Base-by-base conservation (phyloP, 2,113 vertebrate species). In the Talpa occidentalis region DNA sequence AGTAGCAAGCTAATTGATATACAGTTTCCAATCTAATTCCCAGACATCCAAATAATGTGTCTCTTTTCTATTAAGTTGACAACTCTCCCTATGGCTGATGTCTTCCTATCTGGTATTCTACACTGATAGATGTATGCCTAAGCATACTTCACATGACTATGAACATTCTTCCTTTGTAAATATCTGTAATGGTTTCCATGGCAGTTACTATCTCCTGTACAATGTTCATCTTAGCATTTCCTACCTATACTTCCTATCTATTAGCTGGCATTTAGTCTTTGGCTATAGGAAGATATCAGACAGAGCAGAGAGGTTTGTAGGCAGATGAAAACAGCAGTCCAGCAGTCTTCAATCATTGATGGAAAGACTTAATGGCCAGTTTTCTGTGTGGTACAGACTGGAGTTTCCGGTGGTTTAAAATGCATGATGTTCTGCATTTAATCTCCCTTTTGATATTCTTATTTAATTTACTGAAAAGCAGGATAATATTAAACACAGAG, bases 401-500 rank as follows among this genome's bases (percentile, higher is more conserved):
- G 42, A 69, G 28, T 76, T 22, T 88, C 49, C 83, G 44, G 16
- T 59, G 32, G 59, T 54, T 62, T 35, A 52, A 93, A 86, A 56
- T 9, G 11, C 6, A 64, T 67, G 2, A 14, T 44, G 21, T 35
- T 69, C 77, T 32, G 52, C 2, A 54, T 67, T 90, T 66, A n/a
- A 28, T 78, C 59, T 24, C 37, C 56, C 62, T 73, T 93, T 28
- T 80, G 56, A 17, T 85, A 52, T 28, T n/a, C 26, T 6, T n/a
- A 47, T 42, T 91, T 74, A 70, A 94, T 70, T 81, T 82, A 80
- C 74, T 72, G n/a, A 77, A 35, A 80, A 84, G 47, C 12, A 49
- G 78, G n/a, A 47, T 17, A 32, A 88, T 72, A 84, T 10, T 22
- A 77, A 87, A 72, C 47, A n/a, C 66, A 88, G 49, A 78, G 11